A percentile compares a stretch with the other conserved stretches of the same genome.
phyloP scores from a whole-genome alignment of 2,888 invertebrate species.

The Alcis repandata region DNA sequence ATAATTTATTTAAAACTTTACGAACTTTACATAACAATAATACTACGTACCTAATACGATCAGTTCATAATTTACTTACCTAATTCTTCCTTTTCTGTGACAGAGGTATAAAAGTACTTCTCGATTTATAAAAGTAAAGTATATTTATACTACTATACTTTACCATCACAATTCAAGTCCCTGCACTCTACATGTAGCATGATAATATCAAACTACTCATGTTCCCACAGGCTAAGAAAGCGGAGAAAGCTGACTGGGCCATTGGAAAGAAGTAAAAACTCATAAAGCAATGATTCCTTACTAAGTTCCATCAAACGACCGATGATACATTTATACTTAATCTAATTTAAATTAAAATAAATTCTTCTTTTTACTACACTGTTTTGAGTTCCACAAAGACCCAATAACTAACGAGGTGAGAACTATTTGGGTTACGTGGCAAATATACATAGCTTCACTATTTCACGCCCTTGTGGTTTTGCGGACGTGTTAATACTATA shows the following conservation, averaged over 20 bases:
- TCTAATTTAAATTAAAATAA: slow-evolving; percentile 70
- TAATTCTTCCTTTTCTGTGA: slow-evolving; percentile 1
- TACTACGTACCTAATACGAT: slow-evolving; percentile 2
- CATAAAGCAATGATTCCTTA: slow-evolving; percentile 51
- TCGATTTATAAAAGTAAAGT: neutral
- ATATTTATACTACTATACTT: neutral
- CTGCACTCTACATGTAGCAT: slow-evolving; percentile 46
- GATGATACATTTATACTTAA: slow-evolving; percentile 70
- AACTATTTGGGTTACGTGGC: slow-evolving; percentile 66
- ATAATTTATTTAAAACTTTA: slow-evolving; percentile 3
- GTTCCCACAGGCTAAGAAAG: slow-evolving; percentile 91
- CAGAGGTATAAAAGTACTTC: slow-evolving; percentile 2
- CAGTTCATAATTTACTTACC: neutral
- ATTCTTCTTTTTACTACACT: slow-evolving; percentile 63
- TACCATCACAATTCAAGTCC: neutral
- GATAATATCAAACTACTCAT: slow-evolving; percentile 59
- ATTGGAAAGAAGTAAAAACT: slow-evolving; percentile 87
- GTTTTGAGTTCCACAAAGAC: slow-evolving; percentile 59
- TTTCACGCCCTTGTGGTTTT: slow-evolving; percentile 50
- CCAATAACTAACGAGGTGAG: slow-evolving; percentile 73
- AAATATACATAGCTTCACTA: slow-evolving; percentile 60
- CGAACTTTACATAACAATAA: neutral
- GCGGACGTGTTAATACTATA: slow-evolving; percentile 50
- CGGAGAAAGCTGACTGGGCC: slow-evolving; percentile 91
- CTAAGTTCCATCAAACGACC: slow-evolving; percentile 59